Evolutionary conservation across 2,888 invertebrate species (phyloP), one percentile per base, ranked within the genome.

Genomic region (Amiota minor): DNA sequence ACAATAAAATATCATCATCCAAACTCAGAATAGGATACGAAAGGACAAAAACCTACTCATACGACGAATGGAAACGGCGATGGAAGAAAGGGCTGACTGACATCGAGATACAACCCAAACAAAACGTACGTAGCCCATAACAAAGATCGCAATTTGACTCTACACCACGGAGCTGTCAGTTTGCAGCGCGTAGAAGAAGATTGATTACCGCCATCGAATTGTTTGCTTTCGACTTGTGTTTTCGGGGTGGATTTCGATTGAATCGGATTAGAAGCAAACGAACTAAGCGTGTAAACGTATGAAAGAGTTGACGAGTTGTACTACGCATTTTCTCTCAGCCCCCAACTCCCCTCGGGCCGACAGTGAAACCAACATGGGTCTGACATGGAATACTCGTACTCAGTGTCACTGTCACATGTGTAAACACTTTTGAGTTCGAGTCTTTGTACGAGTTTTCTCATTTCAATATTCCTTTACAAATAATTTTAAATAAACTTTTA

Each of bases 121-220:
- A 1, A 23, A 23, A 23, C 23, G 23, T 23, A 23, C 6, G 6
- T 6, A 35, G 68, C 56, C 80, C 70, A 53, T 82, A 81, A 86
- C 87, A 88, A 84, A 87, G 81, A 83, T 88, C 83, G 87, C 87
- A 88, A 88, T 87, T 88, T 87, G 88, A 88, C 87, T 88, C 88
- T 87, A 88, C 88, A 88, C 89, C 88, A 88, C 89, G 87, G 81
- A 88, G 87, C 90, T 90, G 90, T 90, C 90, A 90, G 83, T 88
- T 87, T 79, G 84, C 83, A 87, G 86, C 85, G 88, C 86, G 87
- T 86, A 86, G 87, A 89, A 87, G 89, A 90, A 90, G 90, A 90
- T 90, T 90, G 90, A 90, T 90, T 90, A 89, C 90, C 89, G 89
- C 90, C 90, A 90, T 90, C 88, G 85, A 88, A 89, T 85, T 88